Conservation (phyloP, 2,113 vertebrate species). For the Eretmochelys imbricata region DNA sequence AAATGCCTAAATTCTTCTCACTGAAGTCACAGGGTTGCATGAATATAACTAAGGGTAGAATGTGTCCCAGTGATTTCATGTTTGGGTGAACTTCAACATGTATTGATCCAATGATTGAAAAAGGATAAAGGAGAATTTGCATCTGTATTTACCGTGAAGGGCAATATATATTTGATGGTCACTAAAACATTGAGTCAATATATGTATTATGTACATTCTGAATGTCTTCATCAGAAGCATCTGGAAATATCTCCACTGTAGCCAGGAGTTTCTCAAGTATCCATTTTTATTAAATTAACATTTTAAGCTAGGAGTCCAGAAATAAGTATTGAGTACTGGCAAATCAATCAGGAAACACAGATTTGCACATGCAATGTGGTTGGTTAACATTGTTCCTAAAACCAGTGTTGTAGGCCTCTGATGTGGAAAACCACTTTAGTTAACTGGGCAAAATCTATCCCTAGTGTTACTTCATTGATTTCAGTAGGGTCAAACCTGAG, state of each 20-base stretch:
- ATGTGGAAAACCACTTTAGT: neutral
- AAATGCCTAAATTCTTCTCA: neutral
- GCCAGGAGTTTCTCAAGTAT: neutral
- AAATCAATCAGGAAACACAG: neutral
- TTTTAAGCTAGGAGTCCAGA: neutral
- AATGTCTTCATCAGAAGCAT: neutral
- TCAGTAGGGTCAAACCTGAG: neutral
- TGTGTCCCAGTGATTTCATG: neutral
- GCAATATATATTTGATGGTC: neutral
- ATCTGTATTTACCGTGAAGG: neutral
- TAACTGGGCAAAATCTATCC: neutral
- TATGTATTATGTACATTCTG: neutral
- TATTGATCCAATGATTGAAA: neutral
- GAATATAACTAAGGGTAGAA: neutral
- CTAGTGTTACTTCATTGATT: neutral
- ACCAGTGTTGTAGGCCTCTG: neutral
- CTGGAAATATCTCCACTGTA: neutral
- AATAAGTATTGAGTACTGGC: neutral
- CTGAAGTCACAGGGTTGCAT: neutral
- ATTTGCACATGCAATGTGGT: accelerated
- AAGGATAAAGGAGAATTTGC: neutral
- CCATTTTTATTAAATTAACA: neutral
- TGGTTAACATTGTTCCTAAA: neutral
- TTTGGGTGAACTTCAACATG: accelerated
- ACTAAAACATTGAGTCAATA: neutral